Evolutionary conservation across 1,140 invertebrate genomes (phyloP).

Genomic region (Drosophila kanapiae): DNA sequence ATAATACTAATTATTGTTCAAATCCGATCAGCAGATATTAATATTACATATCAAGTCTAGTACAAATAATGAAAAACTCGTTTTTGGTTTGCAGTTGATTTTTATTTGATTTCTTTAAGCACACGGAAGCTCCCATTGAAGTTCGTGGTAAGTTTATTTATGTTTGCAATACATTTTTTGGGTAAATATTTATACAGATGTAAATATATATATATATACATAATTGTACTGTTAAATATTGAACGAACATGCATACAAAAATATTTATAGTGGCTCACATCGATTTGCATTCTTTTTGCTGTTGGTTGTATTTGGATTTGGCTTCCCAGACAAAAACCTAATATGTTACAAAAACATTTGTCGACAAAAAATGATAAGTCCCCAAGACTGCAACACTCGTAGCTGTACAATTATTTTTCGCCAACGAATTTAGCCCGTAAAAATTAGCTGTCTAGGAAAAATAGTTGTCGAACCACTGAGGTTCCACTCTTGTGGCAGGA

Average conservation of each 20-base stretch:
- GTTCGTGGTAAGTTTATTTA: slow-evolving; percentile 24
- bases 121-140: slow-evolving; percentile 11
- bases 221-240: slow-evolving; percentile 41
- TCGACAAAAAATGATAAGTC: slow-evolving; percentile 2
- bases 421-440: neutral
- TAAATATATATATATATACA: slow-evolving; percentile 13
- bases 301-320: slow-evolving; percentile 46
- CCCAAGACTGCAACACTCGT: neutral
- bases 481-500: neutral
- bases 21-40: too few relatives aligned
- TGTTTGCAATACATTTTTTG: slow-evolving; percentile 38
- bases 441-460: neutral
- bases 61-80: neutral
- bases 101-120: slow-evolving; percentile 6
- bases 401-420: neutral
- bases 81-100: slow-evolving; percentile 3
- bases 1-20: too few relatives aligned
- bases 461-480: neutral
- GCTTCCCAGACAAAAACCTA: slow-evolving; percentile 65
- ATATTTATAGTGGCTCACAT: slow-evolving; percentile 48
- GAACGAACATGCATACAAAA: slow-evolving; percentile 61
- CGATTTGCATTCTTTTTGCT: slow-evolving; percentile 9
- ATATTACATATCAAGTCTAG: too few relatives aligned
- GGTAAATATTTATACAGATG: slow-evolving; percentile 34
- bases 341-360: slow-evolving; percentile 65